Percentiles rank a stretch among this genome's conserved stretches.
These are phyloP conservation scores for Pollenia angustigena DNA, from an alignment of 2,888 invertebrate species.

Conservation along the genomic window DNA sequence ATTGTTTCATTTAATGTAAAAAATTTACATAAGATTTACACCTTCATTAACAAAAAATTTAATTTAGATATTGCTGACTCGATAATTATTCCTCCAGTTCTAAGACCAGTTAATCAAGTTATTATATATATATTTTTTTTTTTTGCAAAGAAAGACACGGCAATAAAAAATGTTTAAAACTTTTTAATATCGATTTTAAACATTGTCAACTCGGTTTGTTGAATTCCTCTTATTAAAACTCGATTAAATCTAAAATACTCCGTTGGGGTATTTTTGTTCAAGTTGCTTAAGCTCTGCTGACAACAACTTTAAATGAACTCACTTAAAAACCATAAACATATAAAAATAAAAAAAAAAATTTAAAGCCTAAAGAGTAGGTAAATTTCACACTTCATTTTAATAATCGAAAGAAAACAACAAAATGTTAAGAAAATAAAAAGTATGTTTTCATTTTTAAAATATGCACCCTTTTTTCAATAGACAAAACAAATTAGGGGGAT, in stretches of 20 bases:
- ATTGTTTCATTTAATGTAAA: too few species aligned
- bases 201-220: not conserved
- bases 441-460: slow-evolving; percentile 58
- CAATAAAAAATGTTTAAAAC: not conserved
- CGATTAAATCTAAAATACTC: slow-evolving; percentile 56
- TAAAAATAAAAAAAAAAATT: not conserved
- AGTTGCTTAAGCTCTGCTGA: slow-evolving; percentile 11
- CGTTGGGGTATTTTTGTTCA: slow-evolving; percentile 44
- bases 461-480: slow-evolving; percentile 64
- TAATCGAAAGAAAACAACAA: slow-evolving; percentile 71
- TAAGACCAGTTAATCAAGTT: too few species aligned
- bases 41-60: too few species aligned
- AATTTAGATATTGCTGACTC: too few species aligned
- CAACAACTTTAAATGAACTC: slow-evolving; percentile 38
- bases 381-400: slow-evolving; percentile 71
- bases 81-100: too few species aligned
- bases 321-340: slow-evolving; percentile 44
- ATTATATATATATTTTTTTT: too few species aligned
- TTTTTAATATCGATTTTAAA: not conserved
- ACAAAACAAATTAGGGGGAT: slow-evolving; percentile 40
- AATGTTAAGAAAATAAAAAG: slow-evolving; percentile 16
- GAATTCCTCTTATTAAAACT: not conserved
- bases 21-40: too few species aligned
- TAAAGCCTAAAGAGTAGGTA: slow-evolving; percentile 13
- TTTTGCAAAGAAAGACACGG: too few species aligned